Evolutionary conservation across 1,140 invertebrate species (phyloP).

Genomic region (Galleria mellonella): DNA sequence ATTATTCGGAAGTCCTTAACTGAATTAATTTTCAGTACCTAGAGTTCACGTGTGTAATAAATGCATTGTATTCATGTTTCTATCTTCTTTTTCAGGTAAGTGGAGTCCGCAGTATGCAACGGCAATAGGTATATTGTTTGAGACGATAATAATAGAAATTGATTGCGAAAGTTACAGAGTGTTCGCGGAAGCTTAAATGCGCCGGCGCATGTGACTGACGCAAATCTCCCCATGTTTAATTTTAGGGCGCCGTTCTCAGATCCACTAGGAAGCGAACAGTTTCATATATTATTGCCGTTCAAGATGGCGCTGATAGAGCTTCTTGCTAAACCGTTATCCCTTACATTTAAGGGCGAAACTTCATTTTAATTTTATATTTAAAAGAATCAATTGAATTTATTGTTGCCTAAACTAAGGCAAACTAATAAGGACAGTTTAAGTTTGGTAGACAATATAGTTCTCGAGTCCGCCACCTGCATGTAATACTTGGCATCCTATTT

Average conservation of each 20-base stretch:
- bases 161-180: conserved; percentile 7
- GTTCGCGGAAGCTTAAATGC: conserved; percentile 10
- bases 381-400: too few species aligned
- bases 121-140: background rate
- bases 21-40: too few species aligned
- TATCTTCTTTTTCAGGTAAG: conserved; percentile 11
- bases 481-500: conserved; percentile 36
- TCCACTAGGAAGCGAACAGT: background rate
- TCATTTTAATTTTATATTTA: too few species aligned
- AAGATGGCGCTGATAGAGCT: background rate
- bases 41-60: too few species aligned
- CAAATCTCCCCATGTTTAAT: background rate
- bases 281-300: background rate
- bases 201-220: conserved; percentile 1
- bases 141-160: conserved; percentile 5
- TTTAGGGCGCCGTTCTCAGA: background rate
- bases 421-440: too few species aligned
- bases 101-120: background rate
- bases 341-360: too few species aligned
- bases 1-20: conserved; percentile 16
- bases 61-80: too few species aligned
- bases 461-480: conserved; percentile 14
- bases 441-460: too few species aligned
- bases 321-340: too few species aligned
- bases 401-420: conserved; percentile 1